Evolutionary conservation across 2,797 vertebrate species (phyloP), one percentile per base, ranked within the genome.

Genomic region (Buphagus erythrorhynchus): DNA sequence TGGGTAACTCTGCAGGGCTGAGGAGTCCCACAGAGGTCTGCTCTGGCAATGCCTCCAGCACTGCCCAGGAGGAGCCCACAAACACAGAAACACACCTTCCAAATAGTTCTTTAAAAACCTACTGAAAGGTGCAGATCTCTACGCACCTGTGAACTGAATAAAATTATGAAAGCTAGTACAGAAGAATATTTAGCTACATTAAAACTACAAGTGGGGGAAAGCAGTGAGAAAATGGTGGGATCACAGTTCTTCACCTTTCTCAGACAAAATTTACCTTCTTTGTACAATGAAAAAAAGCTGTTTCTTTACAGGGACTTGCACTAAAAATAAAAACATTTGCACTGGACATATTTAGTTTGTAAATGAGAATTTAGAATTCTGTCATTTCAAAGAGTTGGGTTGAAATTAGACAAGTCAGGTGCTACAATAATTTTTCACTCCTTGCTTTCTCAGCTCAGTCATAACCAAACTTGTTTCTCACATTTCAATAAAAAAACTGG

Each of bases 11-110:
- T 35, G 48, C 45, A 33, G 45, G 65, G 49, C 42, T 29, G 20
- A 57, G 76, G 13, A 66, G 42, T 13, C 25, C 59, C 49, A 12
- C 28, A 26, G 33, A 71, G 49, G 2, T 45, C 67, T 65, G 40
- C 48, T 42, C 48, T 48, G 61, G 69, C 69, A 77, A 7, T 35
- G 51, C 33, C 48, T 35, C 5, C 1, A 46, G 51, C 40, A 22
- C 1, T 5, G 16, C 61, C n/a, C 31, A 2, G 0, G 40, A 81
- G 66, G 54, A 92, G 54, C 22, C 58, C 1, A 1, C 0, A 1
- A 0, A 38, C 46, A 40, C 33, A 74, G 15, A 80, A 43, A 29
- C 4, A 35, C 19, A 13, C 1, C 1, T 49, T 49, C 45, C 45
- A 59, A 80, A 85, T 1, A 46, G 46, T 18, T 73, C 38, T 21